Evolutionary conservation across 2,888 invertebrate species (phyloP), one percentile per base, ranked within the genome.

Genomic region (Automeris io): DNA sequence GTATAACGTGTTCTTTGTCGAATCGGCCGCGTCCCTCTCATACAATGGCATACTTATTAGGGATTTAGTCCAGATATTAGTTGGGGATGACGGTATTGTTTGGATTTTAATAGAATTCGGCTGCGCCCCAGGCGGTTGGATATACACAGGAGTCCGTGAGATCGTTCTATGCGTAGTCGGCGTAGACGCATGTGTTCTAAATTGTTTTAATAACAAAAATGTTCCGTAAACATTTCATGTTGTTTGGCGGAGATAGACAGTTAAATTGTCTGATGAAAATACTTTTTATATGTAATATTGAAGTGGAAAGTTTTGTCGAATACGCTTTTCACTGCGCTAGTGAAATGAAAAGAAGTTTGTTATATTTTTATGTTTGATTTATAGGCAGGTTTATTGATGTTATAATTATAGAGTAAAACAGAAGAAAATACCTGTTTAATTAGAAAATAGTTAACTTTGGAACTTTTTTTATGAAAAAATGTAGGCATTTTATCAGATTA

Each of bases 61-160:
- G 85, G 86, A 85, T 85, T 85, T 85, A 85, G 85, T 85, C 80
- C 86, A 83, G 86, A 83, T 86, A 86, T 85, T 85, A 86, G 85
- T 85, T 85, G 81, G 85, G 85, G 86, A 80, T 80, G 79, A 69
- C 60, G 75, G 75, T 64, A 83, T 86, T 85, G 86, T 86, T 85
- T 82, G 82, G 75, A 74, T 78, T 82, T 85, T 83, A 83, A 85
- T 86, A 80, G 83, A 85, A 86, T 85, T 73, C 77, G 65, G 65
- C 61, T 61, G 65, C 78, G 60, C 85, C 76, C 79, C 77, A 67
- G 77, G 79, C 70, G 78, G 81, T 70, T 70, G 70, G 71, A 68
- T 75, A 72, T 64, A 74, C 72, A 18, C 36, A 12, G 41, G 41
- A 49, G 42, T 42, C 41, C 47, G 47, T 45, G 51, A 51, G 53